Evolutionary conservation across 2,113 vertebrate species (phyloP).

Genomic region (Motacilla alba): DNA sequence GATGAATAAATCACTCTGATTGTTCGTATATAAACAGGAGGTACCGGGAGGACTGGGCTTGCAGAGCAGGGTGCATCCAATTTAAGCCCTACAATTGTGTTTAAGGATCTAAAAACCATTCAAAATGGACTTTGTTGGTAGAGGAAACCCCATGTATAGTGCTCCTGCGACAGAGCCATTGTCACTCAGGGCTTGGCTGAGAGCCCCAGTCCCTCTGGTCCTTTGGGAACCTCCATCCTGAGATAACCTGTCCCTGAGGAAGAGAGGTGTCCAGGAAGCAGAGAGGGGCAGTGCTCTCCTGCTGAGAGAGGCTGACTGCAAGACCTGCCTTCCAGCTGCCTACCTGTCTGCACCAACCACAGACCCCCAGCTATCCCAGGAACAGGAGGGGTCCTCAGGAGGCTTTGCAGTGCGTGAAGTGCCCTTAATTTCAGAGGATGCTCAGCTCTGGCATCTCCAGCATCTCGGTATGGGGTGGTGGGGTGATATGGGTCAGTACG

Average conservation of each 20-base stretch:
- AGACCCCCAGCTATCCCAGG: neutral
- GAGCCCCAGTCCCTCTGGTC: neutral
- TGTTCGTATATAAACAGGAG: neutral
- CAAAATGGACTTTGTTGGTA: neutral
- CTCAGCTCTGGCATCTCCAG: neutral
- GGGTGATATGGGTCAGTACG: neutral
- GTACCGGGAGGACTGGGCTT: neutral
- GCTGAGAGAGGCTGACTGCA: neutral
- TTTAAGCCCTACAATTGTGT: neutral
- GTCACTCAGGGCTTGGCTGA: neutral
- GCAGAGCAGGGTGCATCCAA: neutral
- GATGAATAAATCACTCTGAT: slow-evolving; percentile 44
- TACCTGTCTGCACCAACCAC: neutral
- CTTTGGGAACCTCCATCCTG: neutral
- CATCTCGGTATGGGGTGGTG: neutral
- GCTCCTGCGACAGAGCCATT: neutral
- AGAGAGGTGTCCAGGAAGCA: neutral
- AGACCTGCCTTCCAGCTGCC: neutral
- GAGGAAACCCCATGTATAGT: neutral
- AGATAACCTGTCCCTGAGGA: neutral
- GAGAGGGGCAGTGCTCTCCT: neutral
- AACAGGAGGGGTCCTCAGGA: neutral
- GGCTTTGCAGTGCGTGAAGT: neutral
- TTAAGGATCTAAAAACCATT: neutral
- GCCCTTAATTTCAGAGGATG: neutral